phyloP scores from a whole-genome alignment of 2,888 invertebrate species.

The Ormyrus thymus region DNA sequence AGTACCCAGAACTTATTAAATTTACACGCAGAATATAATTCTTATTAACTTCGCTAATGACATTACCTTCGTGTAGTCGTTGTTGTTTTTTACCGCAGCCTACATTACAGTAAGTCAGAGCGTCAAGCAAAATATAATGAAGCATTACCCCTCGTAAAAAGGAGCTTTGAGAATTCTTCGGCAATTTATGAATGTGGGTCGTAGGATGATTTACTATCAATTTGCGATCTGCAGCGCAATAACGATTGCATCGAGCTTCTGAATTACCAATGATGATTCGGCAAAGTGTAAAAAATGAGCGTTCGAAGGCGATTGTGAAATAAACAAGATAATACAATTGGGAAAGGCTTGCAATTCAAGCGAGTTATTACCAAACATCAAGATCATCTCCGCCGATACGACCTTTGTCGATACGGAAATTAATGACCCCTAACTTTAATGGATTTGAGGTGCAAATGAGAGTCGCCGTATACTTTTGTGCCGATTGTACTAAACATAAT shows the following conservation, averaged over 20 bases:
- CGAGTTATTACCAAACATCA: slow-evolving; percentile 50
- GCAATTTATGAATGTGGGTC: slow-evolving; percentile 19
- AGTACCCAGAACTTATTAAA: slow-evolving; percentile 38
- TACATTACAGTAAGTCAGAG: not conserved
- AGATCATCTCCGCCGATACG: slow-evolving; percentile 53
- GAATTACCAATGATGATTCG: slow-evolving; percentile 24
- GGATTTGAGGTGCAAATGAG: slow-evolving; percentile 52
- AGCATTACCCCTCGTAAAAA: not conserved
- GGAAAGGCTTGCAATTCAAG: slow-evolving; percentile 45
- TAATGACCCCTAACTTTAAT: slow-evolving; percentile 55
- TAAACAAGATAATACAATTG: slow-evolving; percentile 36
- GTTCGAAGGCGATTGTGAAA: slow-evolving; percentile 44
- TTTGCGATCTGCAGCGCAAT: slow-evolving; percentile 28
- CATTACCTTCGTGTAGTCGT: not conserved
- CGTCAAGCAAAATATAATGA: not conserved
- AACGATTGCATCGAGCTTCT: slow-evolving; percentile 15
- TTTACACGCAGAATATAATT: not conserved
- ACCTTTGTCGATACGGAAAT: slow-evolving; percentile 54
- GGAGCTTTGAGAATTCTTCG: not conserved
- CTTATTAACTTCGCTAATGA: slow-evolving; percentile 14
- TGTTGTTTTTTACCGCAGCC: too few species aligned
- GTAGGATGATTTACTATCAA: slow-evolving; percentile 24
- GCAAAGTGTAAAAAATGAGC: slow-evolving; percentile 24
- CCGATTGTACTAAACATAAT: slow-evolving; percentile 39
- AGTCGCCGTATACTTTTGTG: not conserved